These are phyloP conservation scores for Anguilla obscura DNA, from an alignment of 2,797 vertebrate genomes.

Conservation along the genomic window DNA sequence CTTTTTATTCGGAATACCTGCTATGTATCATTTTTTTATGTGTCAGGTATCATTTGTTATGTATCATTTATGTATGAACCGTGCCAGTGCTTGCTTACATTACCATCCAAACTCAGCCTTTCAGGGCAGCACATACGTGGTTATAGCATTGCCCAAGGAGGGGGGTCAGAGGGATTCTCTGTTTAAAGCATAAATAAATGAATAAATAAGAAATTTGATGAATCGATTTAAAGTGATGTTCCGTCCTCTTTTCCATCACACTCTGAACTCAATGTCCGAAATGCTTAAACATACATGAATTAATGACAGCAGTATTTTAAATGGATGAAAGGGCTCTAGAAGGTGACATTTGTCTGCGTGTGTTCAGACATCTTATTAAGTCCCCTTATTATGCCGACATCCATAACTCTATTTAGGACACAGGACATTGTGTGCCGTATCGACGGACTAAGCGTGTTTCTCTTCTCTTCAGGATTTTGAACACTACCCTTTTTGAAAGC, in stretches of 20 bases:
- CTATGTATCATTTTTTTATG: background rate
- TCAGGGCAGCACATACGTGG: background rate
- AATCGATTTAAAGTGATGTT: background rate
- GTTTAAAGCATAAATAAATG: background rate
- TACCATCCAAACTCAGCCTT: background rate
- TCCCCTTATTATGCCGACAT: background rate
- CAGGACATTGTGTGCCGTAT: background rate
- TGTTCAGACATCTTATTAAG: background rate
- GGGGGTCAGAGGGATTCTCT: background rate
- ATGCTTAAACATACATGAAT: background rate
- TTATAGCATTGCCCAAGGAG: background rate
- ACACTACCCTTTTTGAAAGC: conserved; percentile 91
- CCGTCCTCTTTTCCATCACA: background rate
- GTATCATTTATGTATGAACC: background rate
- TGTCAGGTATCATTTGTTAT: background rate
- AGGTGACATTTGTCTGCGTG: background rate
- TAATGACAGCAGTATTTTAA: background rate
- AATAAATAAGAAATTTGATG: background rate
- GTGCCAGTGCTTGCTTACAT: background rate
- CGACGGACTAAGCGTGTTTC: background rate
- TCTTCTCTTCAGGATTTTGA: conserved; percentile 84
- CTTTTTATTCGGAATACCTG: background rate
- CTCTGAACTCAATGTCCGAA: background rate
- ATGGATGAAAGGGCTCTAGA: background rate
- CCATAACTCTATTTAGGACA: background rate